Conservation (phyloP, 1,140 invertebrate species). For the Rhizoglyphus robini region DNA sequence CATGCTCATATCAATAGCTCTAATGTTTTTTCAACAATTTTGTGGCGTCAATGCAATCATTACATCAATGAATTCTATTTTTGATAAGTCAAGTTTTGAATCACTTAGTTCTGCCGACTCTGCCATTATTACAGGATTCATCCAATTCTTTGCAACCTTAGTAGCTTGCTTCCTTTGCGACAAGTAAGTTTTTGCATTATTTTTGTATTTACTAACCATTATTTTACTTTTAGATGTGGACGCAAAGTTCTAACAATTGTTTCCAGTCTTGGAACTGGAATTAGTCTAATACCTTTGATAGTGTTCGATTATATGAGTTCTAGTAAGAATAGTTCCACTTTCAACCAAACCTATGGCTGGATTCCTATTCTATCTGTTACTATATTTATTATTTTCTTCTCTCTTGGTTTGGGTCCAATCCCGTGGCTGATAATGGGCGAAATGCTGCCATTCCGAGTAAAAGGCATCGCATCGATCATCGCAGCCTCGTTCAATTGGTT, state of each 20-base stretch:
- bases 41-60: slow-evolving; percentile 85
- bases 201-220: neutral
- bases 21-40: slow-evolving; percentile 89
- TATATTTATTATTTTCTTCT: slow-evolving; percentile 47
- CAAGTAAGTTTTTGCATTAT: neutral
- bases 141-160: slow-evolving; percentile 76
- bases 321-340: neutral
- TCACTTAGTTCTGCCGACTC: slow-evolving; percentile 43
- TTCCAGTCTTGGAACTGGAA: slow-evolving; percentile 36
- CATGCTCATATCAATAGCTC: slow-evolving; percentile 57
- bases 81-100: slow-evolving; percentile 46
- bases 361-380: slow-evolving; percentile 41
- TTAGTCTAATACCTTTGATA: slow-evolving; percentile 54
- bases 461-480: slow-evolving; percentile 56
- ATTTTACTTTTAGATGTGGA: slow-evolving; percentile 43
- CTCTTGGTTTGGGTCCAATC: slow-evolving; percentile 59
- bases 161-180: slow-evolving; percentile 67
- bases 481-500: slow-evolving; percentile 63
- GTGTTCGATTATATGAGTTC: slow-evolving; percentile 37
- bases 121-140: slow-evolving; percentile 68
- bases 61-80: slow-evolving; percentile 76
- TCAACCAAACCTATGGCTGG: slow-evolving; percentile 31
- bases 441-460: slow-evolving; percentile 59
- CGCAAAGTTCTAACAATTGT: slow-evolving; percentile 68
- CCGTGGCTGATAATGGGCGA: slow-evolving; percentile 64